Evolutionary conservation across 2,888 invertebrate species (phyloP).

Genomic region (Pyrgus malvae): DNA sequence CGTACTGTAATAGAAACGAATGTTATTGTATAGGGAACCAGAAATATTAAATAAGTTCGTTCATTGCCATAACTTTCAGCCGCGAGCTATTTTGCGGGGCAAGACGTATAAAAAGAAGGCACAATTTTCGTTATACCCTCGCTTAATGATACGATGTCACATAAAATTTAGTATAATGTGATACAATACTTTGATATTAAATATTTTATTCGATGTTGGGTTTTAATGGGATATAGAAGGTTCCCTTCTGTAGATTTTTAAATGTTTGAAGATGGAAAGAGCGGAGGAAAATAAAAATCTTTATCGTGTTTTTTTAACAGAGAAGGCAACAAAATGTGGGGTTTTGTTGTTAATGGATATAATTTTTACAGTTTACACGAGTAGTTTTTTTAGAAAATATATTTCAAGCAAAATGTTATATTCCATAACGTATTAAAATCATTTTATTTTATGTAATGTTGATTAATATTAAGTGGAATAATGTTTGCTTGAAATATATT

Average conservation of each 20-base stretch:
- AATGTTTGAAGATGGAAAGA: neutral
- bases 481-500: too few relatives aligned
- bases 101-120: constrained; percentile 12
- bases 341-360: too few relatives aligned
- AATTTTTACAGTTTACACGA: too few relatives aligned
- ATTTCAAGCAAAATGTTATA: too few relatives aligned
- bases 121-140: constrained; percentile 11
- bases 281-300: too few relatives aligned
- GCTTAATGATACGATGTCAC: constrained; percentile 16
- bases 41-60: neutral
- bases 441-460: too few relatives aligned
- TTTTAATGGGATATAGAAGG: constrained; percentile 5
- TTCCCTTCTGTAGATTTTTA: neutral
- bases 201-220: constrained; percentile 1
- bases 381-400: too few relatives aligned
- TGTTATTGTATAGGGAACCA: constrained; percentile 5
- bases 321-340: too few relatives aligned
- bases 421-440: too few relatives aligned
- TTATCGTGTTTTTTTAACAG: too few relatives aligned
- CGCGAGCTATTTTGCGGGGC: constrained; percentile 3
- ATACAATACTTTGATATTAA: constrained; percentile 17
- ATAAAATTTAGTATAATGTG: constrained; percentile 21
- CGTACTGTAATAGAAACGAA: too few relatives aligned
- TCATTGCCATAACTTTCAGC: neutral
- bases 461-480: too few relatives aligned